These are phyloP conservation scores for Camelus bactrianus DNA, from an alignment of 2,113 vertebrate genomes.

Conservation along the genomic window DNA sequence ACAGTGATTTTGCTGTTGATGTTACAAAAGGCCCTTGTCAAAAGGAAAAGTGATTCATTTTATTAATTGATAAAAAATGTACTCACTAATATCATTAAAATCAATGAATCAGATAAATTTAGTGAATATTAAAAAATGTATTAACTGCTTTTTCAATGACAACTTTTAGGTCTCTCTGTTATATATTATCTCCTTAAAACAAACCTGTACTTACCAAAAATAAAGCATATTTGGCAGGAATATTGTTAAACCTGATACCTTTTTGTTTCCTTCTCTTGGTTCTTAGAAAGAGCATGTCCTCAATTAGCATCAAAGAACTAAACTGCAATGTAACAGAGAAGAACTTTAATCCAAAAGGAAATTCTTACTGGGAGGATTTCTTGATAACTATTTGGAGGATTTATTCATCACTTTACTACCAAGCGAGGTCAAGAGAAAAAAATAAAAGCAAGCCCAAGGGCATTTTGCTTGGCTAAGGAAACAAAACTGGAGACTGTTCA, in stretches of 20 bases:
- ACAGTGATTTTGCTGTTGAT: background rate
- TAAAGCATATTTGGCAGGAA: background rate
- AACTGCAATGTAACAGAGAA: background rate
- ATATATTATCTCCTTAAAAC: background rate
- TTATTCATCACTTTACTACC: background rate
- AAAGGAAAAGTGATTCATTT: background rate
- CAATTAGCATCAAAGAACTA: background rate
- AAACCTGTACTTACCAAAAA: background rate
- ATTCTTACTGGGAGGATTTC: background rate
- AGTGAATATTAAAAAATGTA: background rate
- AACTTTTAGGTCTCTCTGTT: slow-evolving; percentile 29
- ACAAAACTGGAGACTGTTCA: background rate
- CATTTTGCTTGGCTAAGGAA: slow-evolving; percentile 7
- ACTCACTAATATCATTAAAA: slow-evolving; percentile 42
- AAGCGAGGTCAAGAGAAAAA: background rate
- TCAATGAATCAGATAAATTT: background rate
- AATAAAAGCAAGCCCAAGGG: background rate
- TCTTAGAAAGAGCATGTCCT: background rate
- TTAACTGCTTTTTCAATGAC: background rate
- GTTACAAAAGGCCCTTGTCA: background rate
- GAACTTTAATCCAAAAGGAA: slow-evolving; percentile 1
- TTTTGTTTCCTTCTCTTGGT: background rate
- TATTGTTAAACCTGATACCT: background rate
- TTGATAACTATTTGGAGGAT: background rate
- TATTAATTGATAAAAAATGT: background rate